Conservation (phyloP, 2,797 vertebrate species). For the Apogon talboti region DNA sequence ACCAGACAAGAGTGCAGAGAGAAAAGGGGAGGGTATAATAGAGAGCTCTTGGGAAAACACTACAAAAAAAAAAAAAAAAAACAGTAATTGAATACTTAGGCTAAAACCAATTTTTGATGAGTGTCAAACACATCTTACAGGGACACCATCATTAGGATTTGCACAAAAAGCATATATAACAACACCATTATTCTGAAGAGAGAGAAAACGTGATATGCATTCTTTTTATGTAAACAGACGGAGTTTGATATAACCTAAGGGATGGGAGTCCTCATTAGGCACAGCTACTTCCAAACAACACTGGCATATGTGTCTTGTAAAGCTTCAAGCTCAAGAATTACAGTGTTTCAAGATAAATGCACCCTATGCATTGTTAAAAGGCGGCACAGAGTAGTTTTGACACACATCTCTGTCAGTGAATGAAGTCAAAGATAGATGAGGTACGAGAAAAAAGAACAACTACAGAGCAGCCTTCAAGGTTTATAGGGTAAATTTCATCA, state of each 20-base stretch:
- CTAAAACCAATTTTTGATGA: conserved; percentile 30
- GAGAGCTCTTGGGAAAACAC: conserved; percentile 37
- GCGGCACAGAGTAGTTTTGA: conserved; percentile 1
- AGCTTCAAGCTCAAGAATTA: conserved; percentile 21
- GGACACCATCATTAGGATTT: conserved; percentile 21
- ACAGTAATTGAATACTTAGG: conserved; percentile 59
- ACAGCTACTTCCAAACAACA: conserved; percentile 19
- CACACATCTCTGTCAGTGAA: conserved; percentile 17
- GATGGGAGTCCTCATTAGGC: conserved; percentile 23
- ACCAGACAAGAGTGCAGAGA: conserved; percentile 48
- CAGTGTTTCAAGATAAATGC: conserved; percentile 17
- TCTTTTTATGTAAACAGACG: conserved; percentile 30
- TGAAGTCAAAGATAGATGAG: conserved; percentile 11
- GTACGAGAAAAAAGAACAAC: neutral
- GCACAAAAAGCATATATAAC: conserved; percentile 9
- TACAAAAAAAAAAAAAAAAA: conserved; percentile 21
- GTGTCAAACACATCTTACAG: conserved; percentile 33
- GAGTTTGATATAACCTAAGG: conserved; percentile 30
- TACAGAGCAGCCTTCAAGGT: neutral
- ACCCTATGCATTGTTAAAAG: conserved; percentile 14
- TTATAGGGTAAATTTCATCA: conserved; percentile 12
- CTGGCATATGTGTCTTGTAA: conserved; percentile 29
- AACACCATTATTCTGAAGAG: neutral
- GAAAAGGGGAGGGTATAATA: conserved; percentile 34
- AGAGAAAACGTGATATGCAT: conserved; percentile 14